phyloP scores from a whole-genome alignment of 92 coral and sea anemone genomes.

The Pocillopora meandrina region DNA sequence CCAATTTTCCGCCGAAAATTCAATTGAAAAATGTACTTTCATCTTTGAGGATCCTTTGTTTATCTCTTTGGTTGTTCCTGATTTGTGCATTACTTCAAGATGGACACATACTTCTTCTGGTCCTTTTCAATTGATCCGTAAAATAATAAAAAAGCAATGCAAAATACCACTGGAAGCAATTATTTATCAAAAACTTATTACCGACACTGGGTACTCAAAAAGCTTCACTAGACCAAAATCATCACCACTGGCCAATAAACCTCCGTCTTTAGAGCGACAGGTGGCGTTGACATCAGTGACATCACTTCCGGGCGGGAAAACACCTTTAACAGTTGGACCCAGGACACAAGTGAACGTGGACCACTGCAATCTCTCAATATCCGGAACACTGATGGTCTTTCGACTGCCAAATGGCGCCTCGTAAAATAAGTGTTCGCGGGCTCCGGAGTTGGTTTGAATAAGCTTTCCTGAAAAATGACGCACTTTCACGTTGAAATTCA shows the following conservation, averaged over 20 bases:
- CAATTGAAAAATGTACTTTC: no score
- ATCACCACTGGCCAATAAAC: slow-evolving; percentile 93
- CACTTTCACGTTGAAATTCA: no score
- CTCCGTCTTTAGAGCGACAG: slow-evolving; percentile 87
- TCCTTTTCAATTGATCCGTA: no score
- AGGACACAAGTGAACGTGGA: slow-evolving; percentile 93
- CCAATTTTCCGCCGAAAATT: no score
- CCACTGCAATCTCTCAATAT: slow-evolving; percentile 90
- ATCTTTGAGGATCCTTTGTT: no score
- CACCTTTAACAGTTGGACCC: slow-evolving; percentile 93
- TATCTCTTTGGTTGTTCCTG: no score
- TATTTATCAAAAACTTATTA: slow-evolving; percentile 27
- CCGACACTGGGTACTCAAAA: slow-evolving; percentile 92
- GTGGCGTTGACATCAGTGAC: slow-evolving; percentile 96
- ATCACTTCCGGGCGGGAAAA: slow-evolving; percentile 95
- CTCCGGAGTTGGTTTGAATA: slow-evolving; percentile 96
- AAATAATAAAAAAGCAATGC: no score
- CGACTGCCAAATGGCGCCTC: slow-evolving; percentile 90
- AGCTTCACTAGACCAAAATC: slow-evolving; percentile 97
- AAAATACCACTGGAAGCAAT: background rate
- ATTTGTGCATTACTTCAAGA: no score
- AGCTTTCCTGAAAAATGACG: slow-evolving; percentile 76
- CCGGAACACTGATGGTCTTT: slow-evolving; percentile 89
- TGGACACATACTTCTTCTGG: no score
- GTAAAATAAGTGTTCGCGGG: slow-evolving; percentile 91